These are phyloP conservation scores for Sialis lutaria DNA, from an alignment of 2,888 invertebrate species.

Conservation along the genomic window DNA sequence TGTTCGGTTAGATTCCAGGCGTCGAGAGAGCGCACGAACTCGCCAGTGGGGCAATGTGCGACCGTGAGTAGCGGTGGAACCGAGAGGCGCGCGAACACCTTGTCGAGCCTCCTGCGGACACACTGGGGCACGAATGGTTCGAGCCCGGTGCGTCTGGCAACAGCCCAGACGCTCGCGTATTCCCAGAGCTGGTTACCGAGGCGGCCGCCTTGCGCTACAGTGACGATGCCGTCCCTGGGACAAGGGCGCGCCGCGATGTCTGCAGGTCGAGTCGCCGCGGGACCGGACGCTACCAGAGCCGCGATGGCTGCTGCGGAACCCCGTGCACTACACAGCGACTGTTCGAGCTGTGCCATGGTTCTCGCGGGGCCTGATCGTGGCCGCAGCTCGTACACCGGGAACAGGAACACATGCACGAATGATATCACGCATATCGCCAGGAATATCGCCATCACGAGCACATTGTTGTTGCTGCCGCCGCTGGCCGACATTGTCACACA, in stretches of 20 bases:
- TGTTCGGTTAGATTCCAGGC: slow-evolving; percentile 37
- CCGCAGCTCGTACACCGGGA: slow-evolving; percentile 32
- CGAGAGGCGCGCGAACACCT: slow-evolving; percentile 33
- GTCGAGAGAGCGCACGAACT: slow-evolving; percentile 29
- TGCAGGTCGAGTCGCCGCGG: slow-evolving; percentile 20
- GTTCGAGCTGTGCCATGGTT: slow-evolving; percentile 33
- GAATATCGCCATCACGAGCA: slow-evolving; percentile 36
- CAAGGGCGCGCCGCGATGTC: slow-evolving; percentile 13
- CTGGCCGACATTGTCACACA: neutral
- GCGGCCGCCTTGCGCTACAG: slow-evolving; percentile 26
- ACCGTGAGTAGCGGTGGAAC: slow-evolving; percentile 36
- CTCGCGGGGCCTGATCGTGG: slow-evolving; percentile 24
- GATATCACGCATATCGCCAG: slow-evolving; percentile 37
- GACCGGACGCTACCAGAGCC: slow-evolving; percentile 24
- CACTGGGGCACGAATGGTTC: slow-evolving; percentile 30
- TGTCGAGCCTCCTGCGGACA: slow-evolving; percentile 31
- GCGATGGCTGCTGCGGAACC: no score
- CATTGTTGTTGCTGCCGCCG: slow-evolving; percentile 14
- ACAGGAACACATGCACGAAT: slow-evolving; percentile 38
- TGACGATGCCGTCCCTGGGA: slow-evolving; percentile 28
- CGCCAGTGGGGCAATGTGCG: slow-evolving; percentile 31
- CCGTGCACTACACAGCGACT: slow-evolving; percentile 25
- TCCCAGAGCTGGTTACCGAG: slow-evolving; percentile 33
- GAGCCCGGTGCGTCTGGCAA: slow-evolving; percentile 27
- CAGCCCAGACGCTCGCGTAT: slow-evolving; percentile 31